phyloP scores from a whole-genome alignment of 2,113 vertebrate species.

The Nansenia antarctica region DNA sequence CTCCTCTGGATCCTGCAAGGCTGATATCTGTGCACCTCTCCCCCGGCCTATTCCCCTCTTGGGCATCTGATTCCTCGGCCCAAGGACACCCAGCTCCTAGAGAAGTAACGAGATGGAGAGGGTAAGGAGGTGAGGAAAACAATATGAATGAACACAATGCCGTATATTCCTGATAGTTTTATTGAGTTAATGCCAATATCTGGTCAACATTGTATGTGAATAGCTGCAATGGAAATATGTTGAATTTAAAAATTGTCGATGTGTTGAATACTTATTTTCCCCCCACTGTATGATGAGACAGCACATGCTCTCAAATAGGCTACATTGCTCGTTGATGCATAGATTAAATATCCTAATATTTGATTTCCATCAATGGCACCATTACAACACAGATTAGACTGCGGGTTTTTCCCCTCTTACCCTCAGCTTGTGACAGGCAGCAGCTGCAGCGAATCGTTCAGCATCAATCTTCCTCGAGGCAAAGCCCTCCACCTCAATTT shows the following conservation, averaged over 20 bases:
- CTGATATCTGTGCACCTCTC: conserved; percentile 15
- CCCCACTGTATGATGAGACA: no score
- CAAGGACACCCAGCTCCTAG: conserved; percentile 89
- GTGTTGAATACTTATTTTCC: no score
- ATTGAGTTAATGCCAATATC: no score
- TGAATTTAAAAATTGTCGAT: no score
- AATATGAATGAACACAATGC: neutral
- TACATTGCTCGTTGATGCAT: no score
- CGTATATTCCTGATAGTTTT: neutral
- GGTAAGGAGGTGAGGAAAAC: fast-evolving
- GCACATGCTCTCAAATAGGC: neutral
- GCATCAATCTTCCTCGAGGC: conserved; percentile 87
- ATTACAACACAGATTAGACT: no score
- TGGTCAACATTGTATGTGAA: no score
- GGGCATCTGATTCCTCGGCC: conserved; percentile 81
- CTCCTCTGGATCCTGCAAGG: conserved; percentile 61
- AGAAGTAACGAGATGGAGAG: neutral
- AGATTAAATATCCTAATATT: no score
- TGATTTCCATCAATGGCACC: no score
- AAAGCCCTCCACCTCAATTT: conserved; percentile 86
- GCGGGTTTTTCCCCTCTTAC: conserved; percentile 65
- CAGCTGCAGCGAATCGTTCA: conserved; percentile 88
- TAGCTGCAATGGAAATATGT: no score
- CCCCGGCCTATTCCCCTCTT: conserved; percentile 64
- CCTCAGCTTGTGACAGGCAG: conserved; percentile 87